Evolutionary conservation across 1,140 invertebrate genomes (phyloP).

Genomic region (Akabosia matsudoensis): DNA sequence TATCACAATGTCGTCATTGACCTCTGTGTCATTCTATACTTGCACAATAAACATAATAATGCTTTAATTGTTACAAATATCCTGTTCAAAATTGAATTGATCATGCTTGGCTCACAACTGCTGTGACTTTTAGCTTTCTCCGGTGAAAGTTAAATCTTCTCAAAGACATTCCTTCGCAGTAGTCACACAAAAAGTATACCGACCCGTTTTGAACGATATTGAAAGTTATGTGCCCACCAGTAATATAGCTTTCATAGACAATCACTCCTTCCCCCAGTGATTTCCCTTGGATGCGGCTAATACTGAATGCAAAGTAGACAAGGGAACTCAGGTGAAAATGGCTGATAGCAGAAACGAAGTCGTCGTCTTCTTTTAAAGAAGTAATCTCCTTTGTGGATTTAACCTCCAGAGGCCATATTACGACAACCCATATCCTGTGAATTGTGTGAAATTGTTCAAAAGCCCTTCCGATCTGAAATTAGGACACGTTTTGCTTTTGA

Average conservation of each 20-base stretch:
- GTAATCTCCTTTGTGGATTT: neutral
- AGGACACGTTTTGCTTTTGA: too few relatives aligned
- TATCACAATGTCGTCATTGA: constrained; percentile 17
- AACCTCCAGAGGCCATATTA: neutral
- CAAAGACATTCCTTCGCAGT: neutral
- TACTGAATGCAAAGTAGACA: neutral
- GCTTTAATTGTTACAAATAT: neutral
- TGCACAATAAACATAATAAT: neutral
- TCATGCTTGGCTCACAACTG: neutral
- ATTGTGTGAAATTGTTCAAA: neutral
- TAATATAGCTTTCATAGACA: neutral
- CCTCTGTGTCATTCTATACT: constrained; percentile 8
- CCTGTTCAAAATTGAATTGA: neutral
- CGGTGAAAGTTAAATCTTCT: constrained; percentile 2
- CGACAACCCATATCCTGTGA: neutral
- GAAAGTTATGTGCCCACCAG: neutral
- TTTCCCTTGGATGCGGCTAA: neutral
- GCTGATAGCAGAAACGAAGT: neutral
- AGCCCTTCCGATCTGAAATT: neutral
- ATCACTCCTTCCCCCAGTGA: neutral
- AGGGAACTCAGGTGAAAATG: neutral
- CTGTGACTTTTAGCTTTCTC: neutral
- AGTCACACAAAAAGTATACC: neutral
- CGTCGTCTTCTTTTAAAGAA: neutral
- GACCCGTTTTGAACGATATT: neutral